phyloP scores from a whole-genome alignment of 2,113 vertebrate species.

The Percopsis transmontana region DNA sequence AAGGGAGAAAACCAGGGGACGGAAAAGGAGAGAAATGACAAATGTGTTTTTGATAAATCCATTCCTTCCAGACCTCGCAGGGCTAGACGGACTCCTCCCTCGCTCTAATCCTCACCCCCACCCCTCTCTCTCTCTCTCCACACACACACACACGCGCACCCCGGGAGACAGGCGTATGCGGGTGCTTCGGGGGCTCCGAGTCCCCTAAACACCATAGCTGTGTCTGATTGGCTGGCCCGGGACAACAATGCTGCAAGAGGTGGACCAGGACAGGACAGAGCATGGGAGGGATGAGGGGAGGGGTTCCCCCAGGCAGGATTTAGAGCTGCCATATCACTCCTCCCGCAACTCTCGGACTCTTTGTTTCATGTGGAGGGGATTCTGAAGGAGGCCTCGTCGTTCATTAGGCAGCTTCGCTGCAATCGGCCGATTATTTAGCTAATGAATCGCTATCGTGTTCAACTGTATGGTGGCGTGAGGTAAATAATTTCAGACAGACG shows the following conservation, averaged over 20 bases:
- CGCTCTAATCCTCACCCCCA: not conserved
- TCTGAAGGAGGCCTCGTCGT: not conserved
- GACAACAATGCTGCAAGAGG: slow-evolving; percentile 58
- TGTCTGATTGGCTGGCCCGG: slow-evolving; percentile 42
- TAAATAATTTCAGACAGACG: too few relatives aligned
- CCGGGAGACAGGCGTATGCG: slow-evolving; percentile 19
- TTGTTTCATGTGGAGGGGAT: not conserved
- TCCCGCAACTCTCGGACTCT: not conserved
- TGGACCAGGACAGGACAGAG: slow-evolving; percentile 38
- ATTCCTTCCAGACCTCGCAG: not conserved
- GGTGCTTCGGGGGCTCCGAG: slow-evolving; percentile 13
- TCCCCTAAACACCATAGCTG: not conserved
- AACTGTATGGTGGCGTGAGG: too few relatives aligned
- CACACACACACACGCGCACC: slow-evolving; percentile 3
- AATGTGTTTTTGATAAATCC: slow-evolving; percentile 7
- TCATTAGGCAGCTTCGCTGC: too few relatives aligned
- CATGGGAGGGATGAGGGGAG: not conserved
- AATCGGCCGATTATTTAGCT: too few relatives aligned
- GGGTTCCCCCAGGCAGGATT: slow-evolving; percentile 22
- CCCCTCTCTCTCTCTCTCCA: slow-evolving; percentile 3
- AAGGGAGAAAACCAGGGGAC: not conserved
- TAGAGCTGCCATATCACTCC: not conserved
- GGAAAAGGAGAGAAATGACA: not conserved
- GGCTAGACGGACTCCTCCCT: slow-evolving; percentile 8
- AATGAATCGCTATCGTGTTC: too few relatives aligned